Percentiles rank a stretch among this genome's conserved stretches.
phyloP scores from a whole-genome alignment of 92 coral and sea anemone genomes.

The Pocillopora meandrina region DNA sequence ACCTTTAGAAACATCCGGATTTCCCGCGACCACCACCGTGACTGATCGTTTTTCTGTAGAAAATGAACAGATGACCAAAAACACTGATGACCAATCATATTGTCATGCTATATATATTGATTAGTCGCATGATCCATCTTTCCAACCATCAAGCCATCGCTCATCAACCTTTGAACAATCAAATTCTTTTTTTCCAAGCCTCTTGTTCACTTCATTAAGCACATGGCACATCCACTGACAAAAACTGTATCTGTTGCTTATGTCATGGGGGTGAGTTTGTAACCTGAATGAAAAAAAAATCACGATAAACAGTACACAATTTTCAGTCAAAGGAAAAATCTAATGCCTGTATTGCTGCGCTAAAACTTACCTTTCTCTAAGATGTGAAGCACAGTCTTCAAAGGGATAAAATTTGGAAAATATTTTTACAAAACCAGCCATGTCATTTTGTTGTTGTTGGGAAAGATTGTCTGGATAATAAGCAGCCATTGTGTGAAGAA shows the following conservation, averaged over 20 bases:
- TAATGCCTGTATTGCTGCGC: neutral
- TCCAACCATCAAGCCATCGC: conserved; percentile 98
- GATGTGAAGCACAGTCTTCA: conserved; percentile 90
- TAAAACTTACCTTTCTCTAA: conserved; percentile 67
- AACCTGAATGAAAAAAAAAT: conserved; percentile 39
- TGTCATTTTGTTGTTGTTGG: conserved; percentile 75
- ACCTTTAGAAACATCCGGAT: no score
- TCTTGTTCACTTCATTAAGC: conserved; percentile 88
- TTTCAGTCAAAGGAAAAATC: no score
- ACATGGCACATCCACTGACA: conserved; percentile 93
- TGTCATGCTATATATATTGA: neutral
- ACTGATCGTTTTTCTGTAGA: no score
- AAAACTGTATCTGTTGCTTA: conserved; percentile 59
- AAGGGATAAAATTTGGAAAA: conserved; percentile 92
- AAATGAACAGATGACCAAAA: no score
- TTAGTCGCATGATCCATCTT: conserved; percentile 95
- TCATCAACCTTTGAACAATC: conserved; percentile 97
- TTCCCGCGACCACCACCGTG: no score
- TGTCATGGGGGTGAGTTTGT: conserved; percentile 79
- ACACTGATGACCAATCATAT: no score
- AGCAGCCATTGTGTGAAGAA: conserved; percentile 97
- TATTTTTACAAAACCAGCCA: conserved; percentile 79
- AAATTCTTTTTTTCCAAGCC: conserved; percentile 87
- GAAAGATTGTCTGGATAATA: conserved; percentile 91
- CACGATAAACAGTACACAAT: neutral